These are phyloP conservation scores for Athalia cordata DNA, from an alignment of 2,888 invertebrate species.

Conservation along the genomic window DNA sequence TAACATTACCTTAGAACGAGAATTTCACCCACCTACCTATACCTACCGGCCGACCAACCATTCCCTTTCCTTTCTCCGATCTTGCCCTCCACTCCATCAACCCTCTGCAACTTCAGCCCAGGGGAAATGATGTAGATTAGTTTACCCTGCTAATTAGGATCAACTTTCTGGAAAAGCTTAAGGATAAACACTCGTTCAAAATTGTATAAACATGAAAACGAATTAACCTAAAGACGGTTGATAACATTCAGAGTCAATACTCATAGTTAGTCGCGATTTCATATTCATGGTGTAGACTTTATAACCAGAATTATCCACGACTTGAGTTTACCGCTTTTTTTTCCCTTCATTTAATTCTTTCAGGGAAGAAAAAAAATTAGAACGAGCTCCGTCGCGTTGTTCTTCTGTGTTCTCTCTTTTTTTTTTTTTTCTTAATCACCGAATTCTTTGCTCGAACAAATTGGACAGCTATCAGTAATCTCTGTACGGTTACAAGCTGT, in stretches of 20 bases:
- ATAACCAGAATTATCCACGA: not conserved
- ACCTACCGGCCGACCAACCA: not conserved
- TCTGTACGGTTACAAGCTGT: not conserved
- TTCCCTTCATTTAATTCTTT: not conserved
- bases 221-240: not conserved
- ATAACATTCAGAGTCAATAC: not conserved
- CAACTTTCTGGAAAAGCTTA: conserved; percentile 16
- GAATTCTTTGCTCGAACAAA: not conserved
- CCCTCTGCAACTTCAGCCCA: conserved; percentile 1
- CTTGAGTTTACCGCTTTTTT: not conserved
- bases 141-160: conserved; percentile 34
- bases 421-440: not conserved
- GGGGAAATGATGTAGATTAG: conserved; percentile 37
- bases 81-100: no score
- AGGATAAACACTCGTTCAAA: no score
- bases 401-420: conserved; percentile 23
- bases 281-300: no score
- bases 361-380: no score
- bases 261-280: not conserved
- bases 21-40: not conserved
- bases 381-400: conserved; percentile 4
- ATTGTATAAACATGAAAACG: no score
- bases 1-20: not conserved
- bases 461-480: conserved; percentile 16
- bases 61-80: no score